Evolutionary conservation across 2,888 invertebrate genomes (phyloP), one percentile per base, ranked within the genome.

Genomic region (Diplazon laetatorius): DNA sequence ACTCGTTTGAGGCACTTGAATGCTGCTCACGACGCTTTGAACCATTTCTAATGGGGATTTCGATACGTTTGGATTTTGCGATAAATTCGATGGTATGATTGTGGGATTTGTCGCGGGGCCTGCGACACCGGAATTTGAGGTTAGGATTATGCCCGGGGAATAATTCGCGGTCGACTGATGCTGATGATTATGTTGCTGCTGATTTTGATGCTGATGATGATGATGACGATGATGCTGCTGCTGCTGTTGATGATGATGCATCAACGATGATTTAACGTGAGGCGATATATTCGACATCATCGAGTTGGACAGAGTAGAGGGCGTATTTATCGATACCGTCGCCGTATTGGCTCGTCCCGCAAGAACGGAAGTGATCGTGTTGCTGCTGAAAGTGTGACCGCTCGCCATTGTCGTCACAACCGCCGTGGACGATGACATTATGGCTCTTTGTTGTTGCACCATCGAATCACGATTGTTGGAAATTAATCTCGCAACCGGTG

Each of bases 291-390:
- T 88, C 86, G 93, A 85, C 78, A 90, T 85, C 14, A 89, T 88
- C 1, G 91, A 85, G 70, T 91, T 91, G 1, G 91, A 88, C 59
- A 91, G 86, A 88, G 93, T 69, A 85, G 93, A 89, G 9, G 94
- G 93, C 30, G 94, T 94, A 83, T 95, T 95, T 25, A 95, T 94
- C 0, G 96, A 95, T 0, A 96, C 95, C 0, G 96, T 95, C 0
- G 95, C 94, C 0, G 96, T 96, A 83, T 95, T 95, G 0, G 96
- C 94, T 88, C 94, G 93, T 2, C 96, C 96, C 1, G 96, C 96
- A 78, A 95, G 89, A 1, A 96, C 96, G 0, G 95, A 96, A 0
- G 96, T 97, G 18, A 96, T 95, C 0, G 96, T 96, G 87, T 96
- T 96, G 82, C 96, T 93, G 39, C 95, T 95, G 1, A 94, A 94